Base-by-base conservation (phyloP, 2,797 vertebrate genomes). In the Denticeps clupeoides region DNA sequence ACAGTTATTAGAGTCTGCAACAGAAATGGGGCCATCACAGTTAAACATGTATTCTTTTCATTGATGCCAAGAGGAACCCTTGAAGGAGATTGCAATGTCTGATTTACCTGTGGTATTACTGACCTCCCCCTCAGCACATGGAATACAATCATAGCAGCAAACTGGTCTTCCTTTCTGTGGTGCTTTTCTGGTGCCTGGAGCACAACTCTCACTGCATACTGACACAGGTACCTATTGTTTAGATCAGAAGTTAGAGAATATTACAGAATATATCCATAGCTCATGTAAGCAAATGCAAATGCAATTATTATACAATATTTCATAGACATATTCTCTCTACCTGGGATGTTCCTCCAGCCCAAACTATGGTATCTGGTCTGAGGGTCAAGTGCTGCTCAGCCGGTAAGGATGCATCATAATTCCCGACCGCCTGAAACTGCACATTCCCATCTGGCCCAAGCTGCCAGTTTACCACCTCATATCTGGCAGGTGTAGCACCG, bases 401-500 rank as follows among this genome's bases (percentile, higher is more conserved):
- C 4, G 77, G 73, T 19, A 73, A 48, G 1, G 78, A 73, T 15
- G 74, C 75, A 1, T 82, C 80, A 41, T 81, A 82, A 49, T 74
- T 77, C 40, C 82, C 82, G 1, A 84, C 76, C 27, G 74, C 63
- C 60, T 66, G 76, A 48, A 84, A 83, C 32, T 72, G 53, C 19
- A 82, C 56, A 0, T 49, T 65, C 28, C 69, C 65, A 3, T 70
- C 59, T 7, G 62, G 26, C 25, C 64, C 67, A 8, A 12, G 63
- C 46, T 83, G 78, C 82, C 82, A 84, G 65, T 84, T 84, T 29
- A 83, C 69, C 42, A 84, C 69, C 29, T 83, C 77, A 44, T 82
- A 84, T 19, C 26, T 71, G 41, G 82, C 78, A 18, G 67, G 57
- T 8, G 74, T 58, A 25, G 80, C 69, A 23, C 80, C 80, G 1